These are phyloP conservation scores for Hydropsyche betteni DNA, from an alignment of 2,888 invertebrate species.

Conservation along the genomic window DNA sequence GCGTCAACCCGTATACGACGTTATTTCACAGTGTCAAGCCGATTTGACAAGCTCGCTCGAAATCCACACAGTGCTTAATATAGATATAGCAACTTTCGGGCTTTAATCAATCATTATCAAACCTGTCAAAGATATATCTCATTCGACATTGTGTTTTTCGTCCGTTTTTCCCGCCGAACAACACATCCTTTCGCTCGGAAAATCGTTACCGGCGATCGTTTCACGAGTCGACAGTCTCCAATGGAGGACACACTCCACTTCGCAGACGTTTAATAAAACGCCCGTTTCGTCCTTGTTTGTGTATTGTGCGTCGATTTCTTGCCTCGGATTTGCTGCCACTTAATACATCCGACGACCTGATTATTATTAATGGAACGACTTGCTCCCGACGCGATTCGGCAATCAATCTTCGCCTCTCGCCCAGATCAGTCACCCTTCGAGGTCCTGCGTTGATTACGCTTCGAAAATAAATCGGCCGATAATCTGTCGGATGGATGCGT, in stretches of 20 bases:
- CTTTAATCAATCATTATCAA: slow-evolving; percentile 46
- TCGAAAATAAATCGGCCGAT: slow-evolving; percentile 19
- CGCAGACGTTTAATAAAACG: not conserved
- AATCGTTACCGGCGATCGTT: not conserved
- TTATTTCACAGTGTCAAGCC: too few relatives aligned
- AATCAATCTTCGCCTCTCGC: slow-evolving; percentile 36
- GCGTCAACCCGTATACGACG: too few relatives aligned
- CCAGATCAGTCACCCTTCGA: not conserved
- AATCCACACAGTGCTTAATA: too few relatives aligned
- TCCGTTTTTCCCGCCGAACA: slow-evolving; percentile 22
- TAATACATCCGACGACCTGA: slow-evolving; percentile 28
- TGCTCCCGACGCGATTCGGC: slow-evolving; percentile 33
- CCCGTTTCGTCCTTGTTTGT: not conserved
- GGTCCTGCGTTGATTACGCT: not conserved
- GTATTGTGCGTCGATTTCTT: slow-evolving; percentile 24
- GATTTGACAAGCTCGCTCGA: too few relatives aligned
- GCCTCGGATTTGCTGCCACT: not conserved
- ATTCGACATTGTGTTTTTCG: slow-evolving; percentile 23
- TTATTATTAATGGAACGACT: slow-evolving; percentile 32
- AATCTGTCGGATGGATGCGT: not conserved
- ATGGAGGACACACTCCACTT: not conserved
- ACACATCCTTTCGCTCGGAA: too few relatives aligned
- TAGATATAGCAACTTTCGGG: not conserved
- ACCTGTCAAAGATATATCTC: slow-evolving; percentile 44
- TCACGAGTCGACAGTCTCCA: slow-evolving; percentile 11